Conservation (phyloP, 2,888 invertebrate genomes). For the Deilephila porcellus region DNA sequence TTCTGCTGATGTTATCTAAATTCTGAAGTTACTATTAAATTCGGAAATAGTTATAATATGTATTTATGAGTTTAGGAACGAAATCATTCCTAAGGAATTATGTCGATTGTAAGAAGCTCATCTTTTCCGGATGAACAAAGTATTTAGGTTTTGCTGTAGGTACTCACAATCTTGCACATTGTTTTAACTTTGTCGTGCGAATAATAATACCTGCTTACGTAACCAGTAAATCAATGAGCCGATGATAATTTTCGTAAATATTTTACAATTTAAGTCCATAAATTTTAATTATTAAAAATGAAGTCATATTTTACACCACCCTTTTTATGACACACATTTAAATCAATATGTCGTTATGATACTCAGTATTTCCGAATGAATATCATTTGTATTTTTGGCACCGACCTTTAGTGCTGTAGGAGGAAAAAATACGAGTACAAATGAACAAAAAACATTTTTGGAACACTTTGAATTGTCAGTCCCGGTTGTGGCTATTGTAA, state of each 20-base stretch:
- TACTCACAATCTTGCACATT: too few species aligned
- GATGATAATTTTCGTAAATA: neutral
- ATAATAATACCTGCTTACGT: too few species aligned
- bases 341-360: constrained; percentile 21
- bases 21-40: too few species aligned
- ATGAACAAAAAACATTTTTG: neutral
- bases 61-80: too few species aligned
- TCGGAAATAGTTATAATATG: too few species aligned
- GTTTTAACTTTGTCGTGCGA: too few species aligned
- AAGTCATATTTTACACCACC: constrained; percentile 21
- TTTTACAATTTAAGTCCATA: neutral
- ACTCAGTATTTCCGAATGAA: neutral
- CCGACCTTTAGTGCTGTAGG: neutral
- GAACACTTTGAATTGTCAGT: too few species aligned
- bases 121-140: too few species aligned
- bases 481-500: too few species aligned
- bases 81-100: too few species aligned
- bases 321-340: constrained; percentile 15
- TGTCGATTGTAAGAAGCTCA: too few species aligned
- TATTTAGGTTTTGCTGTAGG: too few species aligned
- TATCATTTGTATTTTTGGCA: constrained; percentile 15
- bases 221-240: neutral
- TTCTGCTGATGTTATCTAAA: neutral
- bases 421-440: neutral
- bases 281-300: constrained; percentile 20